Percentiles rank a stretch among this genome's conserved stretches.
These are phyloP conservation scores for Trypoxylus dichotomus DNA, from an alignment of 1,140 invertebrate species.

Conservation along the genomic window DNA sequence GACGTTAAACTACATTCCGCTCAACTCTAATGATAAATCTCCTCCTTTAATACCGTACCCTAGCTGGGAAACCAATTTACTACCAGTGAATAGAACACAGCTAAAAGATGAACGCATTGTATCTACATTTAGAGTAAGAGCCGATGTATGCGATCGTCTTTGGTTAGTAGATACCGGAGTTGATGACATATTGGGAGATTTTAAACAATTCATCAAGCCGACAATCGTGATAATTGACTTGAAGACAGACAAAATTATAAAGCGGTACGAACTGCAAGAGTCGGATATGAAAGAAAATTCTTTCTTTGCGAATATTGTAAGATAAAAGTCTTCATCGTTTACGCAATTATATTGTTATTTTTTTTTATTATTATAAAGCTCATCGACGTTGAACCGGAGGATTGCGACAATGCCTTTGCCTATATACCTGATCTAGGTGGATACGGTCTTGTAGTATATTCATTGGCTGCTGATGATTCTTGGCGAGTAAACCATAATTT, in stretches of 20 bases:
- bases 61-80: conserved; percentile 64
- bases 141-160: conserved; percentile 71
- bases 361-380: conserved; percentile 46
- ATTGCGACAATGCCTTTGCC: conserved; percentile 71
- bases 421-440: conserved; percentile 75
- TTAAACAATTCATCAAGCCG: conserved; percentile 63
- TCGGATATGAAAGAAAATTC: conserved; percentile 66
- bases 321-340: conserved; percentile 30
- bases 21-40: conserved; percentile 60
- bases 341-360: background rate
- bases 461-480: conserved; percentile 69
- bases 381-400: conserved; percentile 67
- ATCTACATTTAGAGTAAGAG: conserved; percentile 60
- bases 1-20: conserved; percentile 67
- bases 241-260: conserved; percentile 68
- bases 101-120: conserved; percentile 53
- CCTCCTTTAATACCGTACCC: conserved; percentile 71
- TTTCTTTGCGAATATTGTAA: conserved; percentile 69
- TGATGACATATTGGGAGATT: conserved; percentile 68
- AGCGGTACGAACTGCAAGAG: conserved; percentile 67
- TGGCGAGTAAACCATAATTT: conserved; percentile 78
- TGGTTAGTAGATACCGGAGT: conserved; percentile 78
- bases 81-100: conserved; percentile 52
- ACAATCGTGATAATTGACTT: conserved; percentile 73
- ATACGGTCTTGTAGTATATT: conserved; percentile 76